Evolutionary conservation across 2,888 invertebrate genomes (phyloP), one percentile per base, ranked within the genome.

Genomic region (Eumerus sabulonum): DNA sequence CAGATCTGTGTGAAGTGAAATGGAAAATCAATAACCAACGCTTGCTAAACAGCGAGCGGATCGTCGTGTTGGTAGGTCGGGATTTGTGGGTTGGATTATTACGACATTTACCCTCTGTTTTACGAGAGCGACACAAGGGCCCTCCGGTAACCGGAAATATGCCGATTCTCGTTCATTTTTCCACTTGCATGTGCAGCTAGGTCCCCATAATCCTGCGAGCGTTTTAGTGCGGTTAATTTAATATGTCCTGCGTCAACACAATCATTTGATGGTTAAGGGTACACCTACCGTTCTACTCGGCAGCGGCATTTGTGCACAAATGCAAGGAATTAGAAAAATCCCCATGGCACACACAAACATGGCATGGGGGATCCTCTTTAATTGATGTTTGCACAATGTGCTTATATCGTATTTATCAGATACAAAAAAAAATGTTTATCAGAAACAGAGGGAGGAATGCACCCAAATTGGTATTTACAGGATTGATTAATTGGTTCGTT

Each of bases 1-100:
- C 19, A 14, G n/a, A 27, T 27, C 7, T 27, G 27, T 27, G 27
- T 44, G 17, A 27, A 56, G 38, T 35, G 27, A 51, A 54, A 57
- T 59, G 40, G 63, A 59, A 76, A 76, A 70, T 76, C 76, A 48
- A 76, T 76, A 59, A 38, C 35, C 38, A 44, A 62, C 19, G 7
- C 27, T 27, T 7, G 7, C 27, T 27, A 27, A 27, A 27, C 7
- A 7, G 3, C 7, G 27, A 27, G 7, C 27, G 7, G 54, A 19
- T 40, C 50, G 11, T 40, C 50, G 11, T n/a, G 51, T 44, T 42
- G 27, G 50, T 4, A 9, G 45, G 50, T 19, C 5, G 35, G 35
- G n/a, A 9, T 12, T 50, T 53, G 27, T 48, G 42, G 42, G 47
- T 18, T 44, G 50, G 59, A 45, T 59, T 54, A 50, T 51, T 67